Base-by-base conservation (phyloP, 2,797 vertebrate species). In the Selene dorsalis region DNA sequence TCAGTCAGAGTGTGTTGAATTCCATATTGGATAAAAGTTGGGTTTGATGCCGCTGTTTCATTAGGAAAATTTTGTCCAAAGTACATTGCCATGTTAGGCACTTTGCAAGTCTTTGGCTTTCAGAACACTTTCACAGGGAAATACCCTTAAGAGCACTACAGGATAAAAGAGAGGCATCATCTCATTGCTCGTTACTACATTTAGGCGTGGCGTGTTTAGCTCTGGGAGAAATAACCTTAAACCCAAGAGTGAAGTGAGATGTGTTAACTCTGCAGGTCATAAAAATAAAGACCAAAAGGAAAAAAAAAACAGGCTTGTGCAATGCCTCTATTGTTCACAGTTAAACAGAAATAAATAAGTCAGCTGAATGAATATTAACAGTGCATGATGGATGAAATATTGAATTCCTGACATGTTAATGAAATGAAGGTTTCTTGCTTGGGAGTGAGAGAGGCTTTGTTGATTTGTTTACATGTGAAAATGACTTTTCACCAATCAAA, bases 21-120 rank as follows among this genome's bases (percentile, higher is more conserved):
- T 78, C 4, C 28, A 65, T 69, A 71, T 70, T 64, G 24, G 24
- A 24, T 39, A 35, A 57, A 8, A 35, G 32, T 61, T 84, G 64
- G 64, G 41, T 78, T 22, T 2, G 18, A 79, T 66, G 70, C 69
- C 13, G 1, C 69, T 13, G 2, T 76, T 83, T 75, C 11, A 53
- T 74, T 50, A 4, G 47, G 26, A 32, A 77, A 24, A 59, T 64
- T 85, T 68, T 84, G 64, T 87, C 79, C 81, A 79, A 83, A 81
- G 82, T 83, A 85, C 74, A 70, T 71, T 90, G 93, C 94, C 92
- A 79, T 88, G 70, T 77, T 69, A 94, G 93, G 93, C 93, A 94
- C 94, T 94, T 94, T 90, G 78, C 91, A 92, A 79, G 86, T 94
- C 91, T 94, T 94, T 94, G 94, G 94, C 89, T 91, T 91, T 88